Conservation (phyloP, 2,888 invertebrate genomes). For the Tetramorium bicarinatum region DNA sequence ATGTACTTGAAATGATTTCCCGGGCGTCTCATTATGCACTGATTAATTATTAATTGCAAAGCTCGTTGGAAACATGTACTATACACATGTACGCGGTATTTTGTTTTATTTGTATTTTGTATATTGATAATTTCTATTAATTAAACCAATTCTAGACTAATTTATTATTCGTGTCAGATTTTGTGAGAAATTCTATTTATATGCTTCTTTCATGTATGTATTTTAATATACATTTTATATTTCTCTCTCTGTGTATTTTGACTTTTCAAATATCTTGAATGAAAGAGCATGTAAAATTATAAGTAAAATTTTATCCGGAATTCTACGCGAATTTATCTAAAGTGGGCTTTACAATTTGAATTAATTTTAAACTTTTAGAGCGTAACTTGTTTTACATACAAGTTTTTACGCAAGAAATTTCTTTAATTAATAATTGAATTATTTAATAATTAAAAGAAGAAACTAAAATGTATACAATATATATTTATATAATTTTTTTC, state of each 20-base stretch:
- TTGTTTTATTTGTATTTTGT: not conserved
- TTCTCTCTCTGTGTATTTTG: not conserved
- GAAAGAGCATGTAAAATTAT: not conserved
- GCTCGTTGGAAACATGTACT: not conserved
- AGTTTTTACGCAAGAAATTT: not conserved
- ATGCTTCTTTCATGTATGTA: not conserved
- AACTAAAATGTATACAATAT: not conserved
- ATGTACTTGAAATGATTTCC: not conserved
- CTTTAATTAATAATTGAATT: constrained; percentile 4
- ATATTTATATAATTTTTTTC: not conserved
- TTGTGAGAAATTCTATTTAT: not conserved
- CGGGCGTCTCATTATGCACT: not conserved
- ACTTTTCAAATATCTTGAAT: not conserved
- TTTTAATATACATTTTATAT: not conserved
- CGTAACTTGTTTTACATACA: not conserved
- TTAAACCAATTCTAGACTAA: not conserved
- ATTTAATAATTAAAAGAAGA: not conserved
- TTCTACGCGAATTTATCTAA: not conserved
- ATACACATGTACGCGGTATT: not conserved
- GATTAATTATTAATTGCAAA: constrained; percentile 15
- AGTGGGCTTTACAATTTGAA: not conserved
- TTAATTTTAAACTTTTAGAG: not conserved
- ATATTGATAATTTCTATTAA: constrained; percentile 2
- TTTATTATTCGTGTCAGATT: not conserved
- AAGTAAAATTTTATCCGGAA: not conserved